Evolutionary conservation across 2,113 vertebrate genomes (phyloP), one percentile per base, ranked within the genome.

Genomic region (Lethenteron camtschaticum): DNA sequence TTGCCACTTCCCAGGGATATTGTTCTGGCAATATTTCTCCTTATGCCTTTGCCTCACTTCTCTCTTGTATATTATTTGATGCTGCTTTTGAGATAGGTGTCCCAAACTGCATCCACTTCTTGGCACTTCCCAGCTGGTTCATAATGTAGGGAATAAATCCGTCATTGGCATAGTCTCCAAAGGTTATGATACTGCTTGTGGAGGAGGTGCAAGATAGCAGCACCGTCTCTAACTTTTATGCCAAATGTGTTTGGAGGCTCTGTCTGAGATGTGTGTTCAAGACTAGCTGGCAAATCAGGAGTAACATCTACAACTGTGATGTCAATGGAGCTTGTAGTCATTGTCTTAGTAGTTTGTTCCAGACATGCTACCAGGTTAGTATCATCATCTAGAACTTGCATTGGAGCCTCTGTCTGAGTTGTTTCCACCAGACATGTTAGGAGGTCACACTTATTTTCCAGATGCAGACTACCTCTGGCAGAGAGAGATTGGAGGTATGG

Each of bases 361-460:
- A 63, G 59, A 63, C 59, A 63, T 14, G 59, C 16, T 63, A 63
- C 13, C 59, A 63, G 59, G 59, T 41, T 6, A 41, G 41, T 41
- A 41, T 41, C 41, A 41, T 41, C 41, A 41, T 41, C 41, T 41
- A 41, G 5, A 41, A 41, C 41, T 41, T 41, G 41, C 41, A 41
- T 41, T 63, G 7, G 59, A 63, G 59, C 13, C 59, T 63, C 59
- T 63, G 59, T 63, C 59, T 63, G 59, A 63, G 59, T 63, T 14
- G 59, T 63, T 14, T 63, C 13, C 16, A 14, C 16, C 59, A 63
- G 59, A 63, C 59, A 63, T 8, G 59, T 63, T 63, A 63, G 59
- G 13, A 63, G 59, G 59, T 63, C 59, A 63, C 13, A 63, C 59
- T 63, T 63, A 13, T 63, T 63, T 63, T 18, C 59, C 59, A 63